Evolutionary conservation across 2,888 invertebrate genomes (phyloP).

Genomic region (Zaprionus lineosus): DNA sequence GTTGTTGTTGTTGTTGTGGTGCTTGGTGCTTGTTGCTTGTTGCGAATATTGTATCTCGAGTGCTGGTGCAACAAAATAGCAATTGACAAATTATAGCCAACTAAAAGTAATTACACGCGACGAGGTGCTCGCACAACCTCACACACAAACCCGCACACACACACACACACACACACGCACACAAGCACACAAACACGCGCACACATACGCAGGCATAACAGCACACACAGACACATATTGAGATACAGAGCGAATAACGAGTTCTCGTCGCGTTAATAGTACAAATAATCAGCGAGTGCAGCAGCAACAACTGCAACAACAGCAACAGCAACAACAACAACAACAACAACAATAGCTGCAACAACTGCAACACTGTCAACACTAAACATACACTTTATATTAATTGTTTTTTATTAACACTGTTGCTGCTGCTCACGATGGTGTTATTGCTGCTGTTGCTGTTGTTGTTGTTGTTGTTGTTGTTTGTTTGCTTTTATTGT

Average conservation of each 20-base stretch:
- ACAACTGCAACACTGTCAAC: constrained; percentile 69
- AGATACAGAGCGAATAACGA: constrained; percentile 53
- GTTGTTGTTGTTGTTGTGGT: constrained; percentile 16
- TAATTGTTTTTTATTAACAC: constrained; percentile 75
- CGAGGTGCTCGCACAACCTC: constrained; percentile 35
- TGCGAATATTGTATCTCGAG: too few relatives aligned
- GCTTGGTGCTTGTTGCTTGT: not conserved
- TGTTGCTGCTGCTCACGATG: constrained; percentile 28
- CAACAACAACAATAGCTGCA: too few relatives aligned
- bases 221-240: constrained; percentile 5
- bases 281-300: constrained; percentile 73
- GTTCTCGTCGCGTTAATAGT: constrained; percentile 73
- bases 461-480: constrained; percentile 6
- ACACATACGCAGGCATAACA: constrained; percentile 2
- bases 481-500: constrained; percentile 18
- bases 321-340: constrained; percentile 27
- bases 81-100: constrained; percentile 77
- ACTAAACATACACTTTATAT: constrained; percentile 76
- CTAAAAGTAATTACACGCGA: constrained; percentile 73
- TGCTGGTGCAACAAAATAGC: constrained; percentile 69
- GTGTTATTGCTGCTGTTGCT: constrained; percentile 24
- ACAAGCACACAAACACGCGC: constrained; percentile 7
- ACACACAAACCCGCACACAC: constrained; percentile 8
- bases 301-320: constrained; percentile 35
- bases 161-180: constrained; percentile 15